These are phyloP conservation scores for Beaufortia kweichowensis DNA, from an alignment of 2,113 vertebrate species.

Conservation along the genomic window DNA sequence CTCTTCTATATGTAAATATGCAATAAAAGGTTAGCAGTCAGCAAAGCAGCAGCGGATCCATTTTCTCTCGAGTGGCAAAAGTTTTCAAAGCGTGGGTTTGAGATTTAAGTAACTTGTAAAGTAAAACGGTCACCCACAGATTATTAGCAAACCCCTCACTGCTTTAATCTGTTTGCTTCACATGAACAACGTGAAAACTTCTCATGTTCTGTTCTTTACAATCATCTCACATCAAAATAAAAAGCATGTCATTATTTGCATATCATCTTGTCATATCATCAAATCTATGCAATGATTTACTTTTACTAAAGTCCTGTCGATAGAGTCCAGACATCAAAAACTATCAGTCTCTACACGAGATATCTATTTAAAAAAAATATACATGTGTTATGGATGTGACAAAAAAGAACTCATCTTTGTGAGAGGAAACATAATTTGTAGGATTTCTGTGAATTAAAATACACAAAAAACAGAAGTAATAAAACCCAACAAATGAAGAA, in stretches of 20 bases:
- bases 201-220: not conserved
- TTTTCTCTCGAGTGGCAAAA: constrained; percentile 19
- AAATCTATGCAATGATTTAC: not conserved
- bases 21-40: constrained; percentile 36
- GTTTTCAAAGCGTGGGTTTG: constrained; percentile 24
- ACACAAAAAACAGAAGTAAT: no score
- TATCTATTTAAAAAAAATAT: no score
- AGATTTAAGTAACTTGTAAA: constrained; percentile 39
- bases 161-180: not conserved
- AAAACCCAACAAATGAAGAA: no score
- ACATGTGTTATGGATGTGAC: no score
- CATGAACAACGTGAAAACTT: not conserved
- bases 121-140: constrained; percentile 18
- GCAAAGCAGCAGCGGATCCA: constrained; percentile 5
- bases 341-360: no score
- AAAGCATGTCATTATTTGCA: not conserved
- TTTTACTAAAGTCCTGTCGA: no score
- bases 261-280: no score
- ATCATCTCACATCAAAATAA: not conserved
- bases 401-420: no score
- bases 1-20: constrained; percentile 50
- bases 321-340: no score
- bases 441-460: no score
- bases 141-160: not conserved
- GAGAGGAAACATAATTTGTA: no score